These are phyloP conservation scores for Myanophis thanlyinensis DNA, from an alignment of 2,113 vertebrate species.

Conservation along the genomic window DNA sequence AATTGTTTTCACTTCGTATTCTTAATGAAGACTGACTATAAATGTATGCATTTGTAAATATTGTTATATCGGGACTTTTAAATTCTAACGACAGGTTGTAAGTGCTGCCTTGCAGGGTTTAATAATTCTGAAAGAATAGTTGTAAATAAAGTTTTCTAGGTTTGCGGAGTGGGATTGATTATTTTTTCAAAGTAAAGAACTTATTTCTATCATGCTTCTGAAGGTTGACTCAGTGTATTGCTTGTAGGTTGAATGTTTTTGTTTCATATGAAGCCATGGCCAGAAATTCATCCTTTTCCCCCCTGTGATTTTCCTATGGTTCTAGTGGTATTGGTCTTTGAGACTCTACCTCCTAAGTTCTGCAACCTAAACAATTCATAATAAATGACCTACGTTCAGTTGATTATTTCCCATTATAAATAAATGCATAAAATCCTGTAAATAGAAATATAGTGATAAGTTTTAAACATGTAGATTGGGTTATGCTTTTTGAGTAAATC, in stretches of 20 bases:
- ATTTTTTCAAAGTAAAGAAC: conserved; percentile 77
- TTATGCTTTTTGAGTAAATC: conserved; percentile 35
- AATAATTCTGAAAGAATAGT: conserved; percentile 64
- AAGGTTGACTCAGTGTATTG: conserved; percentile 71
- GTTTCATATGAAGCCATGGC: conserved; percentile 73
- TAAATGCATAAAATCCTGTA: conserved; percentile 57
- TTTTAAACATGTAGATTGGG: conserved; percentile 49
- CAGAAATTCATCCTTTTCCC: conserved; percentile 58
- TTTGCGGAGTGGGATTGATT: conserved; percentile 75
- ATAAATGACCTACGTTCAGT: conserved; percentile 79
- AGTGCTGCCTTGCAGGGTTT: conserved; percentile 58
- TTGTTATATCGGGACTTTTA: conserved; percentile 64
- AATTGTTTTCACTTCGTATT: conserved; percentile 63
- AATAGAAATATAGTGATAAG: conserved; percentile 53
- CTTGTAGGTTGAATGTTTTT: conserved; percentile 67
- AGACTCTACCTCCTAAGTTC: conserved; percentile 78
- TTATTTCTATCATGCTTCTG: conserved; percentile 76
- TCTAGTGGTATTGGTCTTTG: conserved; percentile 75
- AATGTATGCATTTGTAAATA: conserved; percentile 80
- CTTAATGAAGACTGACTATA: conserved; percentile 65
- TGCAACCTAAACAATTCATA: conserved; percentile 78
- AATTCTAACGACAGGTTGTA: conserved; percentile 66
- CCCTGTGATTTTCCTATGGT: conserved; percentile 72
- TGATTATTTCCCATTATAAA: conserved; percentile 60
- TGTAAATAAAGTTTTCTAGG: conserved; percentile 82